Evolutionary conservation across 2,888 invertebrate genomes (phyloP).

Genomic region (Sminthurides aquaticus): DNA sequence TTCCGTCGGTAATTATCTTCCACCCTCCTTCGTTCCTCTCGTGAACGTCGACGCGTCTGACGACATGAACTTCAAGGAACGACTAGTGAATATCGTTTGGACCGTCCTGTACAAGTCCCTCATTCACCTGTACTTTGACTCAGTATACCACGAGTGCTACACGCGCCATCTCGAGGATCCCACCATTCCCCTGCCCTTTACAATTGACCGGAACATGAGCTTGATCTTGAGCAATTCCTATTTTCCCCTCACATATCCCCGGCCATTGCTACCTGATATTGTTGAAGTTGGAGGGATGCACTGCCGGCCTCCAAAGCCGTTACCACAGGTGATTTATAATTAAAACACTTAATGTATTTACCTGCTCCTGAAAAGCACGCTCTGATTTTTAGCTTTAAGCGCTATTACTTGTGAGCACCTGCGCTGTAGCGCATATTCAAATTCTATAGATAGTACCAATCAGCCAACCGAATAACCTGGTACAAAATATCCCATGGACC

Average conservation of each 20-base stretch:
- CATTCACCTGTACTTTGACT: background rate
- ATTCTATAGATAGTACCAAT: no score
- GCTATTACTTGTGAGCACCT: no score
- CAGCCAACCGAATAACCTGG: no score
- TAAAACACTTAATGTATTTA: background rate
- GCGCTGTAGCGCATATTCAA: no score
- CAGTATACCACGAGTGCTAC: conserved; percentile 11
- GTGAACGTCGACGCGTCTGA: background rate
- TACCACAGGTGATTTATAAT: conserved; percentile 38
- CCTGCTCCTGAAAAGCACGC: no score
- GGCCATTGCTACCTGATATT: conserved; percentile 41
- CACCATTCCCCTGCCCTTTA: conserved; percentile 29
- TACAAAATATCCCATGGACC: no score
- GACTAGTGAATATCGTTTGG: background rate
- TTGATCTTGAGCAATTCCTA: conserved; percentile 42
- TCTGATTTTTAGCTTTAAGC: background rate
- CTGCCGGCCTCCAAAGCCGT: conserved; percentile 36
- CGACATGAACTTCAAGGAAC: conserved; percentile 12
- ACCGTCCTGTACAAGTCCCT: background rate
- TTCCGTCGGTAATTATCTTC: background rate
- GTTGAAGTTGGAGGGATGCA: conserved; percentile 44
- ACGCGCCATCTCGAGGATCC: conserved; percentile 45
- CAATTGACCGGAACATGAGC: conserved; percentile 38
- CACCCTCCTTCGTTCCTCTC: background rate
- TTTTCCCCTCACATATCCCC: conserved; percentile 31